Evolutionary conservation across 2,888 invertebrate species (phyloP).

Genomic region (Gandaritis pyraliata): DNA sequence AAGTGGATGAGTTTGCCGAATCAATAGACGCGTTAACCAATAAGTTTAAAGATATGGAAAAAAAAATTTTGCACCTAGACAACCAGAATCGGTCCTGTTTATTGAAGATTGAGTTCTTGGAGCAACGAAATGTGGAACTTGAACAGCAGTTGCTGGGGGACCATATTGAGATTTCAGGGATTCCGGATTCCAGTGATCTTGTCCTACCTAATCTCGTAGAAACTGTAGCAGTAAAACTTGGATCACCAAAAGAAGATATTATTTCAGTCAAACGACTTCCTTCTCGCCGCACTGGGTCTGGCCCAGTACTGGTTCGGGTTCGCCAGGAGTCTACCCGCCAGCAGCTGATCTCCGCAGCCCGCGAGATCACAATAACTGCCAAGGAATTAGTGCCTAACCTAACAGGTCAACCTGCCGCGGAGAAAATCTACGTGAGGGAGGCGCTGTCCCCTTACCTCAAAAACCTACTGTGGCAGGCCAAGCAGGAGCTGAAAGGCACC

Average conservation of each 20-base stretch:
- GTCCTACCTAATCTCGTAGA: background rate
- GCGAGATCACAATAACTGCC: background rate
- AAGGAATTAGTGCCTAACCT: background rate
- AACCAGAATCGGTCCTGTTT: background rate
- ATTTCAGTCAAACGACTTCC: background rate
- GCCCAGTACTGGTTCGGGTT: background rate
- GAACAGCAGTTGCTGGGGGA: constrained; percentile 1
- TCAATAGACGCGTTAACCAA: background rate
- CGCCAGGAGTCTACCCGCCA: background rate
- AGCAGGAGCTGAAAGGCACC: background rate
- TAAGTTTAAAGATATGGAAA: background rate
- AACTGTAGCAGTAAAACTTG: background rate
- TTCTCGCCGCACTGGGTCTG: background rate
- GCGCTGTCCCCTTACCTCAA: background rate
- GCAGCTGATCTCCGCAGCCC: background rate
- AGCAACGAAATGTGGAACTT: background rate
- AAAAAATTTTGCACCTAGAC: background rate
- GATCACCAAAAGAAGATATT: background rate
- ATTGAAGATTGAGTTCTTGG: background rate
- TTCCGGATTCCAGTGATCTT: background rate
- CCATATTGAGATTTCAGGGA: background rate
- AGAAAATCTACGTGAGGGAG: background rate
- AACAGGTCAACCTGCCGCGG: background rate
- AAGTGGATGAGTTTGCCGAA: background rate
- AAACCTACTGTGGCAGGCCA: background rate